These are phyloP conservation scores for Ophiothrix spiculata DNA, from an alignment of 35 echinoderm and acorn worm species.

Conservation along the genomic window DNA sequence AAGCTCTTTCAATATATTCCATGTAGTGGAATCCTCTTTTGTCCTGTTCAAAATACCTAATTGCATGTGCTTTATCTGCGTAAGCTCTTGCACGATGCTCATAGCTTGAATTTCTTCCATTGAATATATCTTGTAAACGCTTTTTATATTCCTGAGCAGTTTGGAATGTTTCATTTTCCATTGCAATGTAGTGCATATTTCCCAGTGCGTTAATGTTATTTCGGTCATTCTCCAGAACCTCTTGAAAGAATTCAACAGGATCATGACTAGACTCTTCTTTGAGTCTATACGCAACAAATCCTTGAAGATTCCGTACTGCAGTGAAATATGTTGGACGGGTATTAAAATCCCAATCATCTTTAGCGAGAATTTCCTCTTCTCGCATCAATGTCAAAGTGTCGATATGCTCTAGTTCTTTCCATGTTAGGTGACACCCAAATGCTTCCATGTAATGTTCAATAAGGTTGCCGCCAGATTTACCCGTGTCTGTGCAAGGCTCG, in stretches of 20 bases:
- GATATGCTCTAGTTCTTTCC: constrained; percentile 55
- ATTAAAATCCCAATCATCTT: constrained; percentile 41
- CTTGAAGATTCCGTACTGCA: constrained; percentile 50
- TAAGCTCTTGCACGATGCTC: constrained; percentile 50
- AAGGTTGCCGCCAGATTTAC: no score
- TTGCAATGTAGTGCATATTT: constrained; percentile 22
- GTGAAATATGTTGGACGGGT: constrained; percentile 49
- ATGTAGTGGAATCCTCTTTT: constrained; percentile 73
- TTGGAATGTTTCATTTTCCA: background rate
- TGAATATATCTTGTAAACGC: constrained; percentile 20
- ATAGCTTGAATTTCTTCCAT: constrained; percentile 4
- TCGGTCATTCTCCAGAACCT: constrained; percentile 44
- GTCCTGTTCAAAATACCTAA: constrained; percentile 80
- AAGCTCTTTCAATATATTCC: constrained; percentile 64
- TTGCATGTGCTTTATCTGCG: constrained; percentile 57
- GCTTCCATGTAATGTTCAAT: background rate
- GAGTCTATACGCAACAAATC: constrained; percentile 56
- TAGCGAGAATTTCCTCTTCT: constrained; percentile 11
- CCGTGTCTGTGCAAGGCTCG: background rate
- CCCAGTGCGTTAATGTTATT: constrained; percentile 59
- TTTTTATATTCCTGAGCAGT: constrained; percentile 1
- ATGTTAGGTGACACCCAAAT: constrained; percentile 65
- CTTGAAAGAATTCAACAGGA: constrained; percentile 34
- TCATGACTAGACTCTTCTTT: constrained; percentile 32
- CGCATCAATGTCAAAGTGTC: constrained; percentile 11